Evolutionary conservation across 2,113 vertebrate genomes (phyloP), one percentile per base, ranked within the genome.

Genomic region (Numenius arquata): DNA sequence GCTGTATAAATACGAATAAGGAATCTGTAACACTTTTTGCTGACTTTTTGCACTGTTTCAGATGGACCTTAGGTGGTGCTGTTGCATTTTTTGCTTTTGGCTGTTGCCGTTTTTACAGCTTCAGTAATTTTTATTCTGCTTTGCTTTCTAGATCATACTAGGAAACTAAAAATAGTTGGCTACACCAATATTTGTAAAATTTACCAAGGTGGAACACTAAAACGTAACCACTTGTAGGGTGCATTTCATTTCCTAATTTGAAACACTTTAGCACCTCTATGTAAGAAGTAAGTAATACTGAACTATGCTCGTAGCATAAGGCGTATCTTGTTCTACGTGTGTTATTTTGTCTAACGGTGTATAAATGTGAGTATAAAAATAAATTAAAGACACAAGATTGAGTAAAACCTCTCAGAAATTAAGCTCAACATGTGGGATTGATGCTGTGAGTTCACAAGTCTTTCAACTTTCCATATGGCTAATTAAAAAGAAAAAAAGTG

Each of bases 401-500:
- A 96, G 83, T 96, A 76, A 93, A 96, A 93, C 81, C 62, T 94
- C 8, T 77, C 67, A 73, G 66, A 91, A 96, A 96, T 95, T 95
- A 95, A 86, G 93, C 92, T 89, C 91, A 91, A 97, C 97, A 98
- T 98, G 96, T 98, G 97, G 98, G 85, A 97, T 96, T 97, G 96
- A 97, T 98, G 97, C 97, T 90, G 92, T 92, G 95, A 96, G 89
- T 97, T 97, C 93, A 95, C 92, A 95, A 95, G 91, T 94, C 97
- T 98, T 98, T 98, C 96, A 97, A 96, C 97, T 98, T 96, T 97
- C 95, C 96, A 97, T 96, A 97, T 92, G 86, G 95, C 97, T 98
- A 98, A 98, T 98, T 98, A 98, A 98, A 98, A 97, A 95, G 78
- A 84, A 97, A 94, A 90, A 90, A 98, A 98, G 95, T 97, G 97